phyloP scores from a whole-genome alignment of 2,113 vertebrate species.

The Polypterus bichir region DNA sequence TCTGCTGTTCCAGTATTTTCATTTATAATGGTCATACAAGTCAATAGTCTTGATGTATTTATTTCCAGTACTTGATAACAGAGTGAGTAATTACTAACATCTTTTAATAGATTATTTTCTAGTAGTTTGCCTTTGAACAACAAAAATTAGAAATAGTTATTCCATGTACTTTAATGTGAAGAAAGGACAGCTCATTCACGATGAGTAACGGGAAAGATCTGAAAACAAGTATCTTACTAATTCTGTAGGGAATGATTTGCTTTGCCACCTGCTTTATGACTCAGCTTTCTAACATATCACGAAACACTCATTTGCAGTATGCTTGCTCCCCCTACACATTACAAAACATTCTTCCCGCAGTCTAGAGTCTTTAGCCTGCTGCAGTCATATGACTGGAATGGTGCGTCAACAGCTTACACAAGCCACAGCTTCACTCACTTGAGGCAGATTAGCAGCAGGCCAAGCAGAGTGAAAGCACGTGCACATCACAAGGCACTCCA shows the following conservation, averaged over 20 bases:
- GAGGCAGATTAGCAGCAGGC: not conserved
- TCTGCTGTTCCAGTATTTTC: no score
- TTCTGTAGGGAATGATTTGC: slow-evolving; percentile 1
- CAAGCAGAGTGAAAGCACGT: slow-evolving; percentile 1
- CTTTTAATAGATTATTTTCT: no score
- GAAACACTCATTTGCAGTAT: slow-evolving; percentile 1
- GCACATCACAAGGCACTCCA: slow-evolving; percentile 6
- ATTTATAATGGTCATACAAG: no score
- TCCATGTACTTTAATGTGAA: no score
- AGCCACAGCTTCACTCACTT: not conserved
- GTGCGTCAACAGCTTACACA: slow-evolving; percentile 12
- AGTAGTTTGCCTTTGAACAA: no score
- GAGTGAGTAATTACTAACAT: no score
- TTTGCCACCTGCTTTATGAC: slow-evolving; percentile 11
- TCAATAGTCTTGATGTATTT: no score
- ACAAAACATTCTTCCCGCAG: not conserved
- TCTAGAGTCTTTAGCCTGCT: not conserved
- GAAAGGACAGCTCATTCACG: no score
- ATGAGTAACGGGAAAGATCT: no score
- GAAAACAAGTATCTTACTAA: slow-evolving; percentile 8
- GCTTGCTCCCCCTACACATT: not conserved
- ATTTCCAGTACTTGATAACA: no score
- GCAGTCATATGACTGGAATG: not conserved
- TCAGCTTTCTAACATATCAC: slow-evolving; percentile 22
- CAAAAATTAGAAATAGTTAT: no score